phyloP scores from a whole-genome alignment of 2,113 vertebrate genomes.

The Salvator merianae region DNA sequence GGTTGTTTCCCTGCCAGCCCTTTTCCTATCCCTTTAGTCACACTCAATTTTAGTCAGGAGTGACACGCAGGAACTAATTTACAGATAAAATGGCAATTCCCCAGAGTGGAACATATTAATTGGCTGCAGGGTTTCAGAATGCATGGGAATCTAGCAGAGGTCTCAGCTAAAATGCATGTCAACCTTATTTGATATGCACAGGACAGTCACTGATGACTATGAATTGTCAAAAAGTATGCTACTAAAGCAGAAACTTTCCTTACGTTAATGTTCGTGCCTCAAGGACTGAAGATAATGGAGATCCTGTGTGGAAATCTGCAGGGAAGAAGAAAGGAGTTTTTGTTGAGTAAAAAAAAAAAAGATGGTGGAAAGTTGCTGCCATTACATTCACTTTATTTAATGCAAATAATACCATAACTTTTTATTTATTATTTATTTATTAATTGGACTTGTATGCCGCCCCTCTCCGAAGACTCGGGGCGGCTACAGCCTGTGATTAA shows the following conservation, averaged over 20 bases:
- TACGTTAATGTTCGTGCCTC: constrained; percentile 41
- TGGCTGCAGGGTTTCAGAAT: not conserved
- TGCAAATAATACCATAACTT: constrained; percentile 45
- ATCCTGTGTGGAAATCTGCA: constrained; percentile 26
- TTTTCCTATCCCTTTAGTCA: not conserved
- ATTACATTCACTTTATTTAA: constrained; percentile 44
- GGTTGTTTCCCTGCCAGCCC: no score
- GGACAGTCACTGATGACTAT: constrained; percentile 34
- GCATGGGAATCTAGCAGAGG: not conserved
- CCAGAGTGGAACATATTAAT: not conserved
- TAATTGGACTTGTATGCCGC: no score
- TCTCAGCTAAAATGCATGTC: not conserved
- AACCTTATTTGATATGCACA: not conserved
- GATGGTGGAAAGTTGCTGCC: constrained; percentile 37
- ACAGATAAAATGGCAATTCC: not conserved
- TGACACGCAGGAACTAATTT: not conserved
- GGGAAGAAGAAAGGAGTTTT: constrained; percentile 40
- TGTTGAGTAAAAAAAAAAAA: constrained; percentile 27
- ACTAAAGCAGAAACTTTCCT: constrained; percentile 41
- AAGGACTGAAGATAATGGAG: not conserved
- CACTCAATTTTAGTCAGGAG: not conserved
- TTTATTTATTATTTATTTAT: no score
- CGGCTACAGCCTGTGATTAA: not conserved
- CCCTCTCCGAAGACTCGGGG: no score
- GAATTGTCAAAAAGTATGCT: constrained; percentile 47